These are phyloP conservation scores for Galeruca laticollis DNA, from an alignment of 2,888 invertebrate species.

Conservation along the genomic window DNA sequence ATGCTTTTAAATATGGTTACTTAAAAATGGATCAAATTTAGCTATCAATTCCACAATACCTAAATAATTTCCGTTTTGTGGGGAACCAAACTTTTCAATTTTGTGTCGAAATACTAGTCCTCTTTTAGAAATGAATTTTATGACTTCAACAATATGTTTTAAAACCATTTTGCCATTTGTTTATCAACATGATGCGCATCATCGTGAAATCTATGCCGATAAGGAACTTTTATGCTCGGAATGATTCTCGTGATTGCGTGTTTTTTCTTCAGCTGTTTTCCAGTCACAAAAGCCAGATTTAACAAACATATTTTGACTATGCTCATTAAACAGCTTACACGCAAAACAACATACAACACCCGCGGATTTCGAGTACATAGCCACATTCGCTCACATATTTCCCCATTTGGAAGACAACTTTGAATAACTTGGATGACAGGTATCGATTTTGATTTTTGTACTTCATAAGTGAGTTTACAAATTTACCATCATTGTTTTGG, in stretches of 20 bases:
- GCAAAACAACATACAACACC: neutral
- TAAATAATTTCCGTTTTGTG: constrained; percentile 7
- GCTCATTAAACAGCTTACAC: neutral
- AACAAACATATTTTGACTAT: neutral
- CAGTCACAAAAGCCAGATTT: neutral
- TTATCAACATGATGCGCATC: too few species aligned
- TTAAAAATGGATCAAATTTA: neutral
- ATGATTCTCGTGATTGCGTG: neutral
- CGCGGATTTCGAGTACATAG: neutral
- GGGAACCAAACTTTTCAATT: constrained; percentile 1
- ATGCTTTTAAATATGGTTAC: neutral
- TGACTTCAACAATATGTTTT: too few species aligned
- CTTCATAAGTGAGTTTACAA: neutral
- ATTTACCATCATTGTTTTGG: too few species aligned
- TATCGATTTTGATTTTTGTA: neutral
- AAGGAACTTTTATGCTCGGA: neutral
- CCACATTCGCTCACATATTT: neutral
- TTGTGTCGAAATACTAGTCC: constrained; percentile 5
- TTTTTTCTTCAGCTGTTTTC: neutral
- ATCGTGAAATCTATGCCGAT: too few species aligned
- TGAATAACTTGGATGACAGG: neutral
- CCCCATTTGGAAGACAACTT: neutral
- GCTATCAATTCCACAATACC: neutral
- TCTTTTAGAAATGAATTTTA: constrained; percentile 1
- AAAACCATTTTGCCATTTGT: too few species aligned